These are phyloP conservation scores for Melanogrammus aeglefinus DNA, from an alignment of 2,797 vertebrate species.

Conservation along the genomic window DNA sequence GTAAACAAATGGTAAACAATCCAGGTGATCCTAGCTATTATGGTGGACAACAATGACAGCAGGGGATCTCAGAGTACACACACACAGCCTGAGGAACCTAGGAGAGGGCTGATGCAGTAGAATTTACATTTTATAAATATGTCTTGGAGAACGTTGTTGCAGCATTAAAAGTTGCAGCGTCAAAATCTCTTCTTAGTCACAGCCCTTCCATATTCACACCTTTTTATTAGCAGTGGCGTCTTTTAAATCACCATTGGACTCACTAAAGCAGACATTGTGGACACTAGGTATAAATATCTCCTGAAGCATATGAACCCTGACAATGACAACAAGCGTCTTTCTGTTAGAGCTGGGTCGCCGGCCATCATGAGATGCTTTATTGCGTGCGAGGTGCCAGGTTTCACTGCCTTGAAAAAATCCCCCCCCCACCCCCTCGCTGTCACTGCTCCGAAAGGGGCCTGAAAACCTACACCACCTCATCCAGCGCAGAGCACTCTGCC, in stretches of 20 bases:
- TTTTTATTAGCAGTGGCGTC: not conserved
- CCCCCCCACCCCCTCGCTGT: constrained; percentile 22
- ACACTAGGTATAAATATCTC: not conserved
- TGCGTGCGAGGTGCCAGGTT: constrained; percentile 46
- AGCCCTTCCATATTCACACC: not conserved
- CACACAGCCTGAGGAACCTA: not conserved
- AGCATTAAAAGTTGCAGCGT: not conserved
- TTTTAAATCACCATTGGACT: not conserved
- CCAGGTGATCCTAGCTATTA: not conserved
- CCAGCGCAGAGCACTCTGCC: constrained; percentile 27
- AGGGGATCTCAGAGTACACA: not conserved
- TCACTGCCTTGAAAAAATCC: constrained; percentile 34
- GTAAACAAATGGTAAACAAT: not conserved
- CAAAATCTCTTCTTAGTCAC: not conserved
- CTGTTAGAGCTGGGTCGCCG: constrained; percentile 15
- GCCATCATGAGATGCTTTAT: constrained; percentile 24
- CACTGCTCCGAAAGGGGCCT: constrained; percentile 41
- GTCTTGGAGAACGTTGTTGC: not conserved
- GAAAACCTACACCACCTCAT: constrained; percentile 50
- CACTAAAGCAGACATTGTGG: not conserved
- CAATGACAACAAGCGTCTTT: constrained; percentile 12
- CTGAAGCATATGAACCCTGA: not conserved
- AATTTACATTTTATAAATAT: not conserved
- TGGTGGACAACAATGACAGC: not conserved
- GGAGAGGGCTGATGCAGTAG: not conserved